These are phyloP conservation scores for Pharmacophagus antenor DNA, from an alignment of 2,888 invertebrate genomes.

Conservation along the genomic window DNA sequence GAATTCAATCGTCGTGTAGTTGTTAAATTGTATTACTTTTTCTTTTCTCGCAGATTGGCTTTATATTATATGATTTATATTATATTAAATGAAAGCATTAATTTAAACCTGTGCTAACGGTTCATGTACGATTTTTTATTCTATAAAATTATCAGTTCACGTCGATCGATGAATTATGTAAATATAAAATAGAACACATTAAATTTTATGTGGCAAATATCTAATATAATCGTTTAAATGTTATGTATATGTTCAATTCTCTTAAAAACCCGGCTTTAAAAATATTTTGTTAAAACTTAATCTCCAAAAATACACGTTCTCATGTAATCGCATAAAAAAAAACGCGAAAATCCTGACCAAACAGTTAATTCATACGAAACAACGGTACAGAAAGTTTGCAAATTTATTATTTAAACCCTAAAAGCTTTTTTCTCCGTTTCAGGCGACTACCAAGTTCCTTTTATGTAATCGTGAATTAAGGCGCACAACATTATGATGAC, in stretches of 20 bases:
- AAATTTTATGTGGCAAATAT: no score
- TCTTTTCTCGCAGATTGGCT: neutral
- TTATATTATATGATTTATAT: neutral
- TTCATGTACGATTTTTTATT: no score
- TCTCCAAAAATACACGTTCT: slow-evolving; percentile 14
- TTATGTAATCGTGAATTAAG: neutral
- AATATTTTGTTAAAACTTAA: slow-evolving; percentile 26
- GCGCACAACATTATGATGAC: neutral
- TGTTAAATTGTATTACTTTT: neutral
- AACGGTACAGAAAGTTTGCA: slow-evolving; percentile 15
- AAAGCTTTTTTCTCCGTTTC: slow-evolving; percentile 17
- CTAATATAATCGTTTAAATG: no score
- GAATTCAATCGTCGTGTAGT: neutral
- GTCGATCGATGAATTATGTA: no score
- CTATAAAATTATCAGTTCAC: no score
- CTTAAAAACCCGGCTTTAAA: slow-evolving; percentile 20
- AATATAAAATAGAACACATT: no score
- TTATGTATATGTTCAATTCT: no score
- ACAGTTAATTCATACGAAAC: slow-evolving; percentile 13
- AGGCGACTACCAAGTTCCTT: neutral
- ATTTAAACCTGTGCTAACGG: no score
- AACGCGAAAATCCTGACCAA: neutral
- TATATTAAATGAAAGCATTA: no score
- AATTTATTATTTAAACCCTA: slow-evolving; percentile 12
- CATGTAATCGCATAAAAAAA: neutral